Evolutionary conservation across 2,113 vertebrate species (phyloP), one percentile per base, ranked within the genome.

Genomic region (Tylochromis polylepis): DNA sequence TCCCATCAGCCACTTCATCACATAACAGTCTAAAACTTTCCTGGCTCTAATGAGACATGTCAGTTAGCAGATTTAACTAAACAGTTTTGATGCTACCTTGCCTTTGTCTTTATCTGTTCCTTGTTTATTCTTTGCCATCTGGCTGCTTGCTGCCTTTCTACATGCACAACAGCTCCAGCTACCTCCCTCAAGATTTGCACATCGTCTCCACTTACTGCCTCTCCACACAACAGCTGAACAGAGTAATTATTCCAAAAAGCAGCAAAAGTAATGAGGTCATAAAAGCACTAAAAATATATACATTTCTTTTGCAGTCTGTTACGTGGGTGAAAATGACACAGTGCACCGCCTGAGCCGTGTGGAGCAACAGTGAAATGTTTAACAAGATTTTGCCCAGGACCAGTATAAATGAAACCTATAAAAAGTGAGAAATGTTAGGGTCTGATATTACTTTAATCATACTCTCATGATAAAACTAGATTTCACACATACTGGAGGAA

Each of bases 51-150:
- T 53, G 72, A 77, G 46, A 53, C 46, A 77, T 43, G 29, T 77
- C 60, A 87, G 49, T 88, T 86, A 85, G 29, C 57, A 91, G 27
- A 85, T 46, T 89, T 41, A 59, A 83, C 53, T 75, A 24, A 81
- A 79, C 57, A 72, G 27, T 29, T 70, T 5, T 24, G 82, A 88
- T 58, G 77, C 43, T 49, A 78, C 79, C 58, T 57, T 67, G 79
- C 62, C 72, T 85, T 79, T 8, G 79, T 72, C 85, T 90, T 86
- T 53, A 85, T 88, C 79, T 62, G 16, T 4, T 84, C 53, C 79
- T 62, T 85, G 34, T 93, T 92, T 87, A 80, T 85, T 86, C 14
- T 82, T 83, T 89, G 65, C 90, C 92, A 88, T 93, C 90, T 87
- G 90, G 75, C 81, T 80, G 29, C 60, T 86, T 1, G 5, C 60